Evolutionary conservation across 2,113 vertebrate species (phyloP).

Genomic region (Cynoglossus semilaevis): DNA sequence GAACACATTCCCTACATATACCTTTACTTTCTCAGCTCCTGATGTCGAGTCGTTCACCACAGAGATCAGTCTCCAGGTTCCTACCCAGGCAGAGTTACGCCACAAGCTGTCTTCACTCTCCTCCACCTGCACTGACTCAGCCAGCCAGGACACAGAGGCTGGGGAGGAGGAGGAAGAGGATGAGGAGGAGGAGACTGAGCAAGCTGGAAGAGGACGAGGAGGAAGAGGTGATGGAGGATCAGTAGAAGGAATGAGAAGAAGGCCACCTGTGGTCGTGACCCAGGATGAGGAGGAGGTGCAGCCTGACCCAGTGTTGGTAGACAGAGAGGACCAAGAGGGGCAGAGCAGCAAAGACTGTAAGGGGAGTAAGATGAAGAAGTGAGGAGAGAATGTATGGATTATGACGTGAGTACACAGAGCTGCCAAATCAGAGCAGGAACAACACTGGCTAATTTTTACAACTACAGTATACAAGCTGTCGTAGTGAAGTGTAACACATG

Average conservation of each 20-base stretch:
- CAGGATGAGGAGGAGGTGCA: slow-evolving; percentile 86
- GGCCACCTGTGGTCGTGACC: slow-evolving; percentile 73
- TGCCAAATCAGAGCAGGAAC: slow-evolving; percentile 27
- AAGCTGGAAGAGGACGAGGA: slow-evolving; percentile 54
- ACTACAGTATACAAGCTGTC: slow-evolving; percentile 1
- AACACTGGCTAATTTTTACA: slow-evolving; percentile 24
- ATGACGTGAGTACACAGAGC: slow-evolving; percentile 23
- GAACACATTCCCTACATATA: too few relatives aligned
- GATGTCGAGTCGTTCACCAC: slow-evolving; percentile 73
- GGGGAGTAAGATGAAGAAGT: slow-evolving; percentile 46
- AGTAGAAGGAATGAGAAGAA: slow-evolving; percentile 61
- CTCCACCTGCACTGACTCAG: slow-evolving; percentile 77
- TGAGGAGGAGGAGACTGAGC: slow-evolving; percentile 53
- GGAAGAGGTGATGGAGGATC: slow-evolving; percentile 25
- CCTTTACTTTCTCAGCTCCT: slow-evolving; percentile 68
- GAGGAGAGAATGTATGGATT: slow-evolving; percentile 39
- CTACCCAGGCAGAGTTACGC: slow-evolving; percentile 76
- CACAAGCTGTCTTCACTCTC: slow-evolving; percentile 82
- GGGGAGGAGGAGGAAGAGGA: slow-evolving; percentile 76
- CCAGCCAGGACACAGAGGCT: slow-evolving; percentile 79
- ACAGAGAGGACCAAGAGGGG: slow-evolving; percentile 26
- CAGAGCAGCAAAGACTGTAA: slow-evolving; percentile 55
- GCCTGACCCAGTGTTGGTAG: slow-evolving; percentile 79
- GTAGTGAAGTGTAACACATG: background rate
- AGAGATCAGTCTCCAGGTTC: slow-evolving; percentile 86